A percentile compares a stretch with the other conserved stretches of the same genome.
Evolutionary conservation across 2,797 vertebrate genomes (phyloP).

Genomic region (Rhabdomys pumilio): DNA sequence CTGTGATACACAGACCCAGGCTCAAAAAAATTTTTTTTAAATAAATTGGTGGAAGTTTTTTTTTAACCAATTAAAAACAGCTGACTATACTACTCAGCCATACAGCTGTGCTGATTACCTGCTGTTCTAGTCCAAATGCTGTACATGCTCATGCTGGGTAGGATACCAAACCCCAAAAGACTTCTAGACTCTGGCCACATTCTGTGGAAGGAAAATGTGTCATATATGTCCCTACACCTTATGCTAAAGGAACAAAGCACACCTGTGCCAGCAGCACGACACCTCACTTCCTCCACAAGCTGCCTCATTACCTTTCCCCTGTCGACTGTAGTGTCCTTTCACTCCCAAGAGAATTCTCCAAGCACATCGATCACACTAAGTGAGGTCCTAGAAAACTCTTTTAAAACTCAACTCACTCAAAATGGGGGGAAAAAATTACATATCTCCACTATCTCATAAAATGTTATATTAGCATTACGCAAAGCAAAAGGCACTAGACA

Average conservation of each 20-base stretch:
- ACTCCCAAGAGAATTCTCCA: background rate
- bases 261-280: background rate
- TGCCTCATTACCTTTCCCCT: background rate
- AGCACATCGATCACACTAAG: background rate
- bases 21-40: background rate
- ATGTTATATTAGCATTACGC: slow-evolving; percentile 23
- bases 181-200: background rate
- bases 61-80: background rate
- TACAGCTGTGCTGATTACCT: background rate
- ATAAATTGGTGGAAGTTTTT: background rate
- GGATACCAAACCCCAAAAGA: background rate
- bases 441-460: background rate
- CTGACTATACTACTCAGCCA: background rate
- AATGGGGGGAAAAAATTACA: background rate
- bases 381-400: background rate
- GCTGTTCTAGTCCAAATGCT: background rate
- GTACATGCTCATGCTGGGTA: background rate
- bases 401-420: background rate
- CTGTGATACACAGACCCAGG: background rate
- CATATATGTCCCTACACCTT: background rate
- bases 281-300: background rate
- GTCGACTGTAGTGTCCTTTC: background rate
- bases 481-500: background rate
- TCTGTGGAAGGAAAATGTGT: background rate
- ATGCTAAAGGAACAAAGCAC: background rate